Evolutionary conservation across 2,113 vertebrate species (phyloP).

Genomic region (Gallinago paraguaiae): DNA sequence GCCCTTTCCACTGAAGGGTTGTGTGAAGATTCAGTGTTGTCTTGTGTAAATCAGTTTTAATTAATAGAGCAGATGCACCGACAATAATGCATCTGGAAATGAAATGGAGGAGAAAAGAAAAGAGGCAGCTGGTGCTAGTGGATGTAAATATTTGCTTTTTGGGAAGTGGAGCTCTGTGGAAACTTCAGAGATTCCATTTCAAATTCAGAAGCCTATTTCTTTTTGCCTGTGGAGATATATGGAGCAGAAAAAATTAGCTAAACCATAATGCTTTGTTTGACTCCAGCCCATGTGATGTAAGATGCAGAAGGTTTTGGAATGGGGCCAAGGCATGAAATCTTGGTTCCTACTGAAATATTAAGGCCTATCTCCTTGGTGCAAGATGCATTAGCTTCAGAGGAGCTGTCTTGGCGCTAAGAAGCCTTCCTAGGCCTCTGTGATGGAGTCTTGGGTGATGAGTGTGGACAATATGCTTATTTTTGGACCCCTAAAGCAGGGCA

Average conservation of each 20-base stretch:
- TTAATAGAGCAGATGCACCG: conserved; percentile 69
- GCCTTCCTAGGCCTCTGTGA: neutral
- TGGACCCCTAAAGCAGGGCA: neutral
- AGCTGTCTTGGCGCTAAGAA: neutral
- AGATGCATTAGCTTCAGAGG: neutral
- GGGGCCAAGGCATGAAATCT: neutral
- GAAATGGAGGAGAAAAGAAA: neutral
- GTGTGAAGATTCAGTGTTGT: conserved; percentile 61
- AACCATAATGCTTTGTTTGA: neutral
- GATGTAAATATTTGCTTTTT: conserved; percentile 48
- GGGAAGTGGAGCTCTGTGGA: conserved; percentile 20
- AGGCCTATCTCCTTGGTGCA: neutral
- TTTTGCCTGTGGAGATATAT: neutral
- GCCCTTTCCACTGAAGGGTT: neutral
- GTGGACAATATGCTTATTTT: neutral
- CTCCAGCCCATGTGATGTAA: neutral
- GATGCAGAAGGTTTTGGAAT: neutral
- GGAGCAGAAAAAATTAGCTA: conserved; percentile 32
- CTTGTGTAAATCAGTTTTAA: conserved; percentile 61
- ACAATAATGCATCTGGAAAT: conserved; percentile 57
- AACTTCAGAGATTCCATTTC: conserved; percentile 32
- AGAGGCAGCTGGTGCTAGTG: conserved; percentile 42
- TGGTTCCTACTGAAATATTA: conserved; percentile 21
- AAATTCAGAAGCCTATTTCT: neutral
- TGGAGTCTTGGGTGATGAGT: neutral